Conservation (phyloP, 2,113 vertebrate genomes). For the Cervus canadensis region DNA sequence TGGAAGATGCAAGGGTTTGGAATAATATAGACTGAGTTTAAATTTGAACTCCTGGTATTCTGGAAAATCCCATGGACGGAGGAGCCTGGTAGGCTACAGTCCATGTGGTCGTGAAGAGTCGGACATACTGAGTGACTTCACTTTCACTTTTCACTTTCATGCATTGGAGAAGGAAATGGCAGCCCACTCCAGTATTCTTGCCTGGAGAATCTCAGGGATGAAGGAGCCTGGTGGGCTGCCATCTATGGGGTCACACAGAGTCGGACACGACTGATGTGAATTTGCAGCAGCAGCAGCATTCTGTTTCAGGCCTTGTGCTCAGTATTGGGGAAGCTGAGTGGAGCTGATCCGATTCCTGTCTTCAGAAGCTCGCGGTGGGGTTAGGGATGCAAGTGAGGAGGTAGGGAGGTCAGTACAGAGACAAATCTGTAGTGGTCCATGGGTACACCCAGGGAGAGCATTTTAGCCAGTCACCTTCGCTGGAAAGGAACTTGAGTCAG, state of each 20-base stretch:
- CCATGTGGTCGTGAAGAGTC: background rate
- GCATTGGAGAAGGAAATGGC: too few species aligned
- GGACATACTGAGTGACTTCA: background rate
- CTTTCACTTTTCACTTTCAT: too few species aligned
- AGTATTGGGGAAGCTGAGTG: background rate
- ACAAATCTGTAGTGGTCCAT: background rate
- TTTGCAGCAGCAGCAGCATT: background rate
- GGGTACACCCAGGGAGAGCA: background rate
- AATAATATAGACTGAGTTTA: background rate
- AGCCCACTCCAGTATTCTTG: background rate
- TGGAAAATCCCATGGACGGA: background rate
- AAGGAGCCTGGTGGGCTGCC: background rate
- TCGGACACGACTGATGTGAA: fast-evolving
- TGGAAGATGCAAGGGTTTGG: background rate
- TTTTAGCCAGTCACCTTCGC: background rate
- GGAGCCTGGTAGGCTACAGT: background rate
- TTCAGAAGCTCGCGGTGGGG: background rate
- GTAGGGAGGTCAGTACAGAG: too few species aligned
- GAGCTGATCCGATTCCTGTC: background rate
- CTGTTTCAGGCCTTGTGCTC: background rate
- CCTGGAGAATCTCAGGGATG: background rate
- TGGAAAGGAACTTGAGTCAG: background rate
- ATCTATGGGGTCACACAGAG: background rate
- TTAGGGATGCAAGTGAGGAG: background rate
- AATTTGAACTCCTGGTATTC: background rate